Evolutionary conservation across 37 sponge, comb jelly and placozoan species (phyloP).

Genomic region (Geodia barretti): DNA sequence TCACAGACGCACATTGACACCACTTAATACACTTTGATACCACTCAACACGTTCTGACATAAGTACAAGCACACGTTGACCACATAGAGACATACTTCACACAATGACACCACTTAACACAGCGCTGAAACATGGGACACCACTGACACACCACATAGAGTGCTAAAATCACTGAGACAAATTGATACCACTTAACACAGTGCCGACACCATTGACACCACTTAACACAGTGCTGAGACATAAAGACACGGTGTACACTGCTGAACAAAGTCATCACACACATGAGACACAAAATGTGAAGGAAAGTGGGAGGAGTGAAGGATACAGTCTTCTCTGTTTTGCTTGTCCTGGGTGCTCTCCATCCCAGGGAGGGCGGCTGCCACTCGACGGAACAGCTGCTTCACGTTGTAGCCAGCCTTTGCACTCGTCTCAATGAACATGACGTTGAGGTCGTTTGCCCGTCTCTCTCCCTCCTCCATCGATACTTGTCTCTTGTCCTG

Average conservation of each 20-base stretch:
- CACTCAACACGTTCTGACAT: background rate
- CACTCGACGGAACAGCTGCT: conserved; percentile 96
- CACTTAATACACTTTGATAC: background rate
- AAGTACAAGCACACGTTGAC: too few species aligned
- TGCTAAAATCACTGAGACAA: too few species aligned
- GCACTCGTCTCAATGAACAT: conserved; percentile 99
- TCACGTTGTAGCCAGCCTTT: conserved; percentile 99
- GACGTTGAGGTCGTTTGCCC: conserved; percentile 94
- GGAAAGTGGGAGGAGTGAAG: background rate
- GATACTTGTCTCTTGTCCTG: conserved; percentile 98
- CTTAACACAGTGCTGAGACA: background rate
- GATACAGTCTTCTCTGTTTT: conserved; percentile 78
- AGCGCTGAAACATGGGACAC: background rate
- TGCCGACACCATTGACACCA: background rate
- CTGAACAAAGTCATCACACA: too few species aligned
- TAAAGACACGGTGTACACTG: too few species aligned
- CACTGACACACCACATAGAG: background rate
- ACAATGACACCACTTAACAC: background rate
- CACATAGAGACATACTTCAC: background rate
- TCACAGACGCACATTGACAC: background rate
- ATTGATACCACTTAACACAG: background rate
- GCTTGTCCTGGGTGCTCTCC: conserved; percentile 84
- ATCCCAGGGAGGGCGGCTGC: conserved; percentile 98
- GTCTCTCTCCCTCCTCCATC: conserved; percentile 97
- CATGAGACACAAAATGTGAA: too few species aligned